Conservation (phyloP, 2,888 invertebrate species). For the Drosophila lutescens region DNA sequence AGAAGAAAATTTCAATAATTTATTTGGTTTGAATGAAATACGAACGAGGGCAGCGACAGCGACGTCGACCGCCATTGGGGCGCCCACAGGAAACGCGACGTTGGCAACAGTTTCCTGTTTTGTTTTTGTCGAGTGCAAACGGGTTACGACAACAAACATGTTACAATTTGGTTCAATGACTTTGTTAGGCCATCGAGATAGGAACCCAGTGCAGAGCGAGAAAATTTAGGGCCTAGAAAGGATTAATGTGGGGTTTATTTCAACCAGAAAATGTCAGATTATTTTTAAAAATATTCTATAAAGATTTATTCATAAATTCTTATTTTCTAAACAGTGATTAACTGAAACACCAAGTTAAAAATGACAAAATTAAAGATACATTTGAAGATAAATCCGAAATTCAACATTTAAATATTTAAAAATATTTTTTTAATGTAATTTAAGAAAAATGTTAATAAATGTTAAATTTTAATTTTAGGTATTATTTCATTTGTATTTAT, state of each 20-base stretch:
- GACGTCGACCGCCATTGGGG: conserved; percentile 73
- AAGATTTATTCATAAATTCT: too few species aligned
- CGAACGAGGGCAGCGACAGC: conserved; percentile 66
- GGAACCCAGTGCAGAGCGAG: conserved; percentile 30
- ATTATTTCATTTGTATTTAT: not conserved
- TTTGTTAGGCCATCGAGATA: conserved; percentile 68
- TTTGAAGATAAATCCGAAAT: too few species aligned
- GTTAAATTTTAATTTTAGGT: too few species aligned
- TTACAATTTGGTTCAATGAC: conserved; percentile 78
- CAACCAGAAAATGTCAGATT: not conserved
- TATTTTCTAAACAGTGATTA: too few species aligned
- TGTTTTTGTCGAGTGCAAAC: conserved; percentile 71
- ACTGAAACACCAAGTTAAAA: too few species aligned
- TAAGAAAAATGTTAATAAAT: too few species aligned
- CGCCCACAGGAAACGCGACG: conserved; percentile 81
- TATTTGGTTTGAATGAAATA: conserved; percentile 78
- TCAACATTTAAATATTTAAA: too few species aligned
- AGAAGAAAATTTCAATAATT: conserved; percentile 71
- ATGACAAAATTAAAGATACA: too few species aligned
- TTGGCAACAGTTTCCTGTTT: conserved; percentile 79
- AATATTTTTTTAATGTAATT: too few species aligned
- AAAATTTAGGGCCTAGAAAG: not conserved
- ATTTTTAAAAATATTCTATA: too few species aligned
- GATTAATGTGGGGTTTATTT: not conserved
- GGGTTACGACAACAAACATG: conserved; percentile 79